Evolutionary conservation across 2,888 invertebrate genomes (phyloP), one percentile per base, ranked within the genome.

Genomic region (Arrhopalites spinosus): DNA sequence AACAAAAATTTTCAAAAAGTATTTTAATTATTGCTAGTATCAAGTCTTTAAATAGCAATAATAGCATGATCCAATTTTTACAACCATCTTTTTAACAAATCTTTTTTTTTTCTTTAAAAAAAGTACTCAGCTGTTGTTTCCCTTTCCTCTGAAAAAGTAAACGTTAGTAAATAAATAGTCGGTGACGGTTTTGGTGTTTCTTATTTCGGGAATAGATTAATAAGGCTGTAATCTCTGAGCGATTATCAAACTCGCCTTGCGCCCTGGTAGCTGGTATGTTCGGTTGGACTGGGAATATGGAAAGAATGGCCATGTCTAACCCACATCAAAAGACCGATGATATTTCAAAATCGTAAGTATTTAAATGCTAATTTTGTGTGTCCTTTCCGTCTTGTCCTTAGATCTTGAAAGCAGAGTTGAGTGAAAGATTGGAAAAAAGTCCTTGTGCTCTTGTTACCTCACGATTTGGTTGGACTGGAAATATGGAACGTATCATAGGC

Each of bases 231-330:
- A 88, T 98, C 29, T 97, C 97, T 1, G 94, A 96, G 83, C 90
- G 97, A 75, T 88, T 98, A 76, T 90, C 92, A 77, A 92, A 91
- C 84, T 97, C 98, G 8, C 98, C 98, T 0, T 97, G 96, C 86
- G 98, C 97, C 71, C 89, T 99, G 71, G 96, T 98, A 67, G 98
- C 98, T 81, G 93, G 94, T 77, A 92, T 94, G 88, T 98, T 96
- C 87, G 98, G 98, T 82, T 98, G 98, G 98, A 97, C 98, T 83
- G 98, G 98, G 84, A 98, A 98, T 87, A 98, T 99, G 98, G 98
- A 98, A 88, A 90, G 98, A 69, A 90, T 98, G 81, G 96, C 98
- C 79, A 87, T 93, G 80, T 93, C 94, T 66, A 98, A 99, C 87
- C 97, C 98, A 20, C 98, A 98, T 86, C 96, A 97, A 86, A 98